Conservation (phyloP, 2,797 vertebrate species). For the Dryobates pubescens region DNA sequence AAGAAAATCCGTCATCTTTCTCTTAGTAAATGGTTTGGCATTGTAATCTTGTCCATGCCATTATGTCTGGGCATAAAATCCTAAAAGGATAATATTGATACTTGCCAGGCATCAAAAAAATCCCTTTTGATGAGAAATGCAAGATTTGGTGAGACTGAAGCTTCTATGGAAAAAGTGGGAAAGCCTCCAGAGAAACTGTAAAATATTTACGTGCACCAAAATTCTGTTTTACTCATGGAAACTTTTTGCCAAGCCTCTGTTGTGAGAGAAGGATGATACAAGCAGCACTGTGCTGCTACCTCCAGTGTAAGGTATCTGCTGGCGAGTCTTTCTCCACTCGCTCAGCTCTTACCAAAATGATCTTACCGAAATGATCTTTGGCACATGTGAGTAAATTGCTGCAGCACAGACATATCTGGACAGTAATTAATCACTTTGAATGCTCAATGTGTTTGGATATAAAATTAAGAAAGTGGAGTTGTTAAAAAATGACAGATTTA, state of each 20-base stretch:
- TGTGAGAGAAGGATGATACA: background rate
- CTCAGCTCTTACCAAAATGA: background rate
- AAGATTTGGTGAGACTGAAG: background rate
- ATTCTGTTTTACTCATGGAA: background rate
- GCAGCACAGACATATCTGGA: conserved; percentile 75
- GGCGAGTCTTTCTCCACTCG: background rate
- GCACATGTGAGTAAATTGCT: conserved; percentile 27
- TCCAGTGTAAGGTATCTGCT: background rate
- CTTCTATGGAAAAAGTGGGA: background rate
- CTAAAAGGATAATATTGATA: background rate
- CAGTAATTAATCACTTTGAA: conserved; percentile 82
- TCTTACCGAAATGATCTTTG: conserved; percentile 48
- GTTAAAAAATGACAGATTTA: conserved; percentile 86
- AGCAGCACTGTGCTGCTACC: background rate
- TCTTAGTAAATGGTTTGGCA: background rate
- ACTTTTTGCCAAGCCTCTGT: background rate
- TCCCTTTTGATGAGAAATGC: background rate
- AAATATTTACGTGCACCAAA: background rate
- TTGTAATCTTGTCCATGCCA: background rate
- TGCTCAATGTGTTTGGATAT: conserved; percentile 80
- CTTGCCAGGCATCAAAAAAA: background rate
- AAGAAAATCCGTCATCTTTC: background rate
- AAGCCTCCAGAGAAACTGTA: background rate
- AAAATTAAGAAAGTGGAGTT: conserved; percentile 82
- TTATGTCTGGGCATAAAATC: background rate